These are phyloP conservation scores for Lasiommata megera DNA, from an alignment of 2,888 invertebrate genomes.

Conservation along the genomic window DNA sequence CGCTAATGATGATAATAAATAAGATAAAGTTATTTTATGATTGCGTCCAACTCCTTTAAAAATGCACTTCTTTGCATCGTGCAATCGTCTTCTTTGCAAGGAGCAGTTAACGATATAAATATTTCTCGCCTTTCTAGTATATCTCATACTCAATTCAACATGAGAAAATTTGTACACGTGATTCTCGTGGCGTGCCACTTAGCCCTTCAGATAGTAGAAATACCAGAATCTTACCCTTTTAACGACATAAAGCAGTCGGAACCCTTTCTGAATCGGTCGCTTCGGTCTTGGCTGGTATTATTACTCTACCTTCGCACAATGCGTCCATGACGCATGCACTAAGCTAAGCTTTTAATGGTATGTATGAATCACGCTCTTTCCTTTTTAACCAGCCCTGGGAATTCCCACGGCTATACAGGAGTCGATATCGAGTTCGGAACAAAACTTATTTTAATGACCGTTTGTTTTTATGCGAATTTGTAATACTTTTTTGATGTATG, in stretches of 20 bases:
- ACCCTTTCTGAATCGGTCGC: slow-evolving; percentile 2
- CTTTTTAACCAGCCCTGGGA: slow-evolving; percentile 43
- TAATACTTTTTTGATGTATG: not conserved
- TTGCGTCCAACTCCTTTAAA: too few species aligned
- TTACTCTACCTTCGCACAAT: slow-evolving; percentile 24
- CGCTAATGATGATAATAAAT: too few species aligned
- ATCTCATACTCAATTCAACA: too few species aligned
- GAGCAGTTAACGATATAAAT: too few species aligned
- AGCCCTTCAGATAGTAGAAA: too few species aligned
- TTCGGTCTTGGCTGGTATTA: slow-evolving; percentile 2
- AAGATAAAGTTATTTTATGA: too few species aligned
- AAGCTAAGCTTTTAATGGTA: slow-evolving; percentile 32
- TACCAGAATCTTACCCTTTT: too few species aligned
- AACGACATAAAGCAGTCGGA: not conserved
- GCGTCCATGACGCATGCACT: slow-evolving; percentile 35
- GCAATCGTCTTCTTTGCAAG: too few species aligned
- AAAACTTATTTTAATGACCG: slow-evolving; percentile 27
- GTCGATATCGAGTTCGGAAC: slow-evolving; percentile 48
- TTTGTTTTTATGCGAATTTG: slow-evolving; percentile 15
- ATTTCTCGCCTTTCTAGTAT: too few species aligned
- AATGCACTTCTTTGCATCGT: too few species aligned
- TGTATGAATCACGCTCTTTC: slow-evolving; percentile 55
- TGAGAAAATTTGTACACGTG: too few species aligned
- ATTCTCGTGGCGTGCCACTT: too few species aligned
- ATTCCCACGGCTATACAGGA: slow-evolving; percentile 51